Base-by-base conservation (phyloP, 2,113 vertebrate genomes). In the Mungos mungo region DNA sequence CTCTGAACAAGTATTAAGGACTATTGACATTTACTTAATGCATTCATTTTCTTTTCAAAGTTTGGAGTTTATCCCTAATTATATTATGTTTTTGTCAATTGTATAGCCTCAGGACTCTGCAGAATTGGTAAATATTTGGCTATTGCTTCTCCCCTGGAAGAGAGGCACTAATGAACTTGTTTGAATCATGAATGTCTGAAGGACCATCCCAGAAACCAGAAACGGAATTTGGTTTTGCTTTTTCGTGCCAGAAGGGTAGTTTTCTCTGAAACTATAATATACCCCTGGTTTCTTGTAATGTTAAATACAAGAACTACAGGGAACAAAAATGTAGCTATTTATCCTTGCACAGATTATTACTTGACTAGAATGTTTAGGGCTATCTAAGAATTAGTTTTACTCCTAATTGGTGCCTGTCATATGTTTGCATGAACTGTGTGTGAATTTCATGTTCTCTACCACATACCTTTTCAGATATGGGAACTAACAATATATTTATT, bases 371-470 rank as follows among this genome's bases (percentile, higher is more conserved):
- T 96, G 7, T 50, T 94, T 83, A 80, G 57, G 11, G 23, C 76
- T 80, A 95, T 87, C 25, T 93, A 96, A 93, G 65, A 65, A 18
- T 29, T 47, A 14, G 33, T n/a, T 85, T 94, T 93, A 68, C 85
- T 93, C 50, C 65, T 92, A 87, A 79, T 31, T 92, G 15, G 66
- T 84, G 81, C 25, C 27, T 31, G 1, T 71, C 41, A 35, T 71
- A 3, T 63, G 23, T 77, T 90, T 66, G 31, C 35, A 80, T 63
- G 66, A 60, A 35, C 35, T 1, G 35, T 65, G n/a, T 87, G 31
- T 94, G 88, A 71, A 45, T 86, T 93, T 65, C 13, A 23, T 81
- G 45, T 76, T 66, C 18, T 88, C 7, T 74, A 18, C 4, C 29
- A 4, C n/a, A 50, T 83, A 29, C 4, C 80, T 60, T 89, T 79